A percentile compares a stretch with the other conserved stretches of the same genome.
These are phyloP conservation scores for Mycalesis mineus DNA, from an alignment of 2,888 invertebrate species.

Conservation along the genomic window DNA sequence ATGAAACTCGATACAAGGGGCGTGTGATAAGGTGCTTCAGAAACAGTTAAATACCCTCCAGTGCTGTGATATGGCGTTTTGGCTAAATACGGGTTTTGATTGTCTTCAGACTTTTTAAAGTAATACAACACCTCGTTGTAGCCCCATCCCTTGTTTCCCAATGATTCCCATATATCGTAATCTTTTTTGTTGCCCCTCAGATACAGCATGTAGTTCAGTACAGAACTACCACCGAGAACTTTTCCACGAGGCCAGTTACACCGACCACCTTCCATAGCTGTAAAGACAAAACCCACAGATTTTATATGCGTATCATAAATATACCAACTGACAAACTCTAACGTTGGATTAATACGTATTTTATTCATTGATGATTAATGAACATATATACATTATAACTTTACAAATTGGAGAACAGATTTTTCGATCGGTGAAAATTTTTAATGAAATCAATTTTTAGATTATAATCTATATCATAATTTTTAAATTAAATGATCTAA, in stretches of 20 bases:
- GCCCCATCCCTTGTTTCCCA: constrained; percentile 94
- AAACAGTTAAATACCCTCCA: constrained; percentile 89
- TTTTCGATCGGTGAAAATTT: too few species aligned
- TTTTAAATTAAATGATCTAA: too few species aligned
- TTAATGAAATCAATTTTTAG: too few species aligned
- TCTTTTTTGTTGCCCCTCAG: constrained; percentile 92
- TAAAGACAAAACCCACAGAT: constrained; percentile 35
- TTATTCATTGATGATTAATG: too few species aligned
- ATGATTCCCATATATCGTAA: constrained; percentile 92
- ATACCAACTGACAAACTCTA: too few species aligned
- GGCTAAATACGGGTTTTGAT: constrained; percentile 89
- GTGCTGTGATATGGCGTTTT: constrained; percentile 87
- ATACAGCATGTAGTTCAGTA: constrained; percentile 95
- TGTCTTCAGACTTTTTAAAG: constrained; percentile 95
- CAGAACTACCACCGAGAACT: constrained; percentile 92
- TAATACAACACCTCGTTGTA: constrained; percentile 87
- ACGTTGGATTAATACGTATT: too few species aligned
- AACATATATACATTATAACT: too few species aligned
- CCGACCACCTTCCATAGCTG: constrained; percentile 89
- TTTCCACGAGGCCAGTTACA: constrained; percentile 96
- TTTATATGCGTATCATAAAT: too few species aligned
- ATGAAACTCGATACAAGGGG: constrained; percentile 89
- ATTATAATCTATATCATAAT: too few species aligned
- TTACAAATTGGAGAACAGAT: too few species aligned
- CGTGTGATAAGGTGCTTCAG: constrained; percentile 92